Conservation (phyloP, 2,888 invertebrate species). For the Ochropacha duplaris region DNA sequence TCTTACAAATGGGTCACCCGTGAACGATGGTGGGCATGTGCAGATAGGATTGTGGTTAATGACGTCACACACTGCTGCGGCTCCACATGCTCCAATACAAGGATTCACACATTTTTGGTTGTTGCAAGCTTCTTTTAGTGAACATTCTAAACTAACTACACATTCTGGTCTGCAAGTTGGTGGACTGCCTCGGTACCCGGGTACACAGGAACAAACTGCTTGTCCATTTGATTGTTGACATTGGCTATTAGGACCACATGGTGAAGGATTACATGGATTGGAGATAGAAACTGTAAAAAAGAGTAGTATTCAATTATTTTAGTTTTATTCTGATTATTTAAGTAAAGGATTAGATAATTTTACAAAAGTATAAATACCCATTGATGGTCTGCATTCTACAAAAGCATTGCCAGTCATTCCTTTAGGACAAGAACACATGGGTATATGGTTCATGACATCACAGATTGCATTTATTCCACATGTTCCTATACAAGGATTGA, state of each 20-base stretch:
- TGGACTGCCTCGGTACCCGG: conserved; percentile 88
- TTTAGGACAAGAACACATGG: conserved; percentile 87
- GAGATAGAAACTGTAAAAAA: conserved; percentile 49
- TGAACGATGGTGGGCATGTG: conserved; percentile 87
- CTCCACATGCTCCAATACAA: conserved; percentile 90
- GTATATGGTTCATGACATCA: conserved; percentile 87
- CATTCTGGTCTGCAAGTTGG: conserved; percentile 92
- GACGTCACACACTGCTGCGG: conserved; percentile 87
- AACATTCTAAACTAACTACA: conserved; percentile 88
- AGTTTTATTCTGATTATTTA: neutral
- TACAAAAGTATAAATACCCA: conserved; percentile 64
- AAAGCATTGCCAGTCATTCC: conserved; percentile 87
- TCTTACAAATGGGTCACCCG: conserved; percentile 90
- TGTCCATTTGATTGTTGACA: conserved; percentile 87
- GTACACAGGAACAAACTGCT: conserved; percentile 89
- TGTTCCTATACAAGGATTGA: conserved; percentile 88
- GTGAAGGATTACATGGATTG: conserved; percentile 89
- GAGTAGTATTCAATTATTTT: conserved; percentile 3
- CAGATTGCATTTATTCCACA: conserved; percentile 88
- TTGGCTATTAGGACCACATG: conserved; percentile 90
- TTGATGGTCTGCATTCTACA: conserved; percentile 79
- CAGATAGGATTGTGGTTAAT: conserved; percentile 91
- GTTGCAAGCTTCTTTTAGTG: conserved; percentile 87
- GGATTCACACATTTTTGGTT: conserved; percentile 90
- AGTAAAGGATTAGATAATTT: neutral